Evolutionary conservation across 2,113 vertebrate genomes (phyloP), one percentile per base, ranked within the genome.

Genomic region (Tenrec ecaudatus): DNA sequence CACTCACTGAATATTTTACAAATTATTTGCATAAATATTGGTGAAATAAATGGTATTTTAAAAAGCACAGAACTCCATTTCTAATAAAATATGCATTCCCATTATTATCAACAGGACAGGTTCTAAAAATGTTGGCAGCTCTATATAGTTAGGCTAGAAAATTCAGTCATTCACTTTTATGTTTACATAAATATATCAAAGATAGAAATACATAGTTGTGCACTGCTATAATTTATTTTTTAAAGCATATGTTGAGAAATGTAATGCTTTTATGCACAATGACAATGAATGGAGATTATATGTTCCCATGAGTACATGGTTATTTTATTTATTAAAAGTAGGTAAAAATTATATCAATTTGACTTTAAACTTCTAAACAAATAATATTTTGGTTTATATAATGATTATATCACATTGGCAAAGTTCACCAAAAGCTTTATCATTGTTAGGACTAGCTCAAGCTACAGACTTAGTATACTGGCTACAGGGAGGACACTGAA

Each of bases 1-100:
- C 57, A 95, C 71, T 96, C 19, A 38, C 88, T 94, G 96, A 96
- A 96, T 97, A 96, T 96, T 98, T 97, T 97, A 95, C 58, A 95
- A 95, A 96, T 76, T 14, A 95, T 97, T 96, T 98, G 71, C 96
- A 96, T 96, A 97, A 94, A 95, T 97, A 94, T 94, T 94, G 82
- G 80, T 90, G 87, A 96, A 97, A 97, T 97, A 92, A 97, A 69
- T 93, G 87, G 96, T 97, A 93, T 92, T 90, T 83, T 78, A 95
- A 96, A 96, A 97, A 89, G 17, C 6, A 92, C 9, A 94, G 86
- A 95, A 97, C 43, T 53, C 3, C 93, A 93, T 8, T 92, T 95
- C 58, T 92, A 92, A 90, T 91, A 95, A 94, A 97, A 97, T 90
- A 95, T 91, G 29, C 57, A 57, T 66, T 95, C 82, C 96, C 53